Evolutionary conservation across 2,888 invertebrate genomes (phyloP).

Genomic region (Seira musarum): DNA sequence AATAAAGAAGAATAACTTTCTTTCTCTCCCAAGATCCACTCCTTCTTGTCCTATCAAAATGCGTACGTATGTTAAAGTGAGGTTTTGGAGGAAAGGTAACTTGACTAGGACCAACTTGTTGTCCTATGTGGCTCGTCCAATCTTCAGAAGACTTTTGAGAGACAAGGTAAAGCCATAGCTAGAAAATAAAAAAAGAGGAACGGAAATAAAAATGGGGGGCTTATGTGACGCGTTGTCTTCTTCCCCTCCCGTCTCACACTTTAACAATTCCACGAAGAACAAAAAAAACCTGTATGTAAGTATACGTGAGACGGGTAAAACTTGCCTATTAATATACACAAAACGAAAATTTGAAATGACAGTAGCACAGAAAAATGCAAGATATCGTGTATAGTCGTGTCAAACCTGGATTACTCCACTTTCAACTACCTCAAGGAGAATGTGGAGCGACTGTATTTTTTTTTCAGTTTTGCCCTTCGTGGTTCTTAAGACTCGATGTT

Average conservation of each 20-base stretch:
- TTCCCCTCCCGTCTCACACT: background rate
- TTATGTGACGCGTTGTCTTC: slow-evolving; percentile 5
- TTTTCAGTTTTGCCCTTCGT: background rate
- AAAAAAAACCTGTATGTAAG: too few relatives aligned
- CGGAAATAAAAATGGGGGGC: background rate
- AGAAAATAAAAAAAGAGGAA: background rate
- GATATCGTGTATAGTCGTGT: background rate
- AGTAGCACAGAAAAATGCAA: background rate
- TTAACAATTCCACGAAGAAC: too few relatives aligned
- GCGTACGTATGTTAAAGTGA: background rate
- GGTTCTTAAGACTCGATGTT: background rate
- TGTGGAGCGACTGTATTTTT: background rate
- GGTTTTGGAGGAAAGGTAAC: background rate
- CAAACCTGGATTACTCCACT: slow-evolving; percentile 42
- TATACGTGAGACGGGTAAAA: too few relatives aligned
- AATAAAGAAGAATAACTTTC: slow-evolving; percentile 8
- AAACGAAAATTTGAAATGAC: too few relatives aligned
- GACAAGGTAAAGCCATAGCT: background rate
- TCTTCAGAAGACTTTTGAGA: slow-evolving; percentile 1
- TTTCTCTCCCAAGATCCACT: background rate
- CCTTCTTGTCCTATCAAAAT: background rate
- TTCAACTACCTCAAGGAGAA: slow-evolving; percentile 10
- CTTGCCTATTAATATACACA: too few relatives aligned
- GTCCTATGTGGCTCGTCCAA: slow-evolving; percentile 8
- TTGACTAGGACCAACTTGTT: background rate